A percentile compares a stretch with the other conserved stretches of the same genome.
These are phyloP conservation scores for Lathamus discolor DNA, from an alignment of 2,113 vertebrate species.

Conservation along the genomic window DNA sequence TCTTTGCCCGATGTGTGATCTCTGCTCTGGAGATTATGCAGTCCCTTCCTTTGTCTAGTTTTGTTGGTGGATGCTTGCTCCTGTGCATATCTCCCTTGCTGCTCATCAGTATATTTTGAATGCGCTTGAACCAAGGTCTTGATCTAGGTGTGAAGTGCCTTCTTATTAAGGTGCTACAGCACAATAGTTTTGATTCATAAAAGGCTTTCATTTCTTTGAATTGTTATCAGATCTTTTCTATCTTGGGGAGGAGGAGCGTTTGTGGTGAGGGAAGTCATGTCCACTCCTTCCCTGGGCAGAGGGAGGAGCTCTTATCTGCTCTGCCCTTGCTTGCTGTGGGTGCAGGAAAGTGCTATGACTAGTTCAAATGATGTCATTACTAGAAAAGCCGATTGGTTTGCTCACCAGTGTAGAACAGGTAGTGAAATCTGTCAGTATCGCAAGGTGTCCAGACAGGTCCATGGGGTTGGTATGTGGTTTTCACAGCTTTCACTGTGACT, in stretches of 20 bases:
- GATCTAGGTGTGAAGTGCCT: conserved; percentile 32
- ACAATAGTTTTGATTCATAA: not conserved
- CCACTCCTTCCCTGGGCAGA: not conserved
- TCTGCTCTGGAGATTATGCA: not conserved
- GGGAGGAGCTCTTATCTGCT: not conserved
- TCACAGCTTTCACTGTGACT: not conserved
- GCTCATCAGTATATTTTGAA: not conserved
- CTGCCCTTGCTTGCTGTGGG: not conserved
- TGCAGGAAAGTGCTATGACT: not conserved
- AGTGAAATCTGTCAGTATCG: not conserved
- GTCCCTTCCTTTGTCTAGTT: not conserved
- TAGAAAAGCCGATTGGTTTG: not conserved
- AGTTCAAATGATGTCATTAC: not conserved
- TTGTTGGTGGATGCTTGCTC: not conserved
- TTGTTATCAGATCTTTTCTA: not conserved
- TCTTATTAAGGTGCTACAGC: conserved; percentile 24
- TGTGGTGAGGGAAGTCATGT: not conserved
- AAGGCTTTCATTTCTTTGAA: not conserved
- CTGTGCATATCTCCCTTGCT: not conserved
- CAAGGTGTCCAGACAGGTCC: not conserved
- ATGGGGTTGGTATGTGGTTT: not conserved
- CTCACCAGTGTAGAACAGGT: not conserved
- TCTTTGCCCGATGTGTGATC: not conserved
- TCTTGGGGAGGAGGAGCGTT: not conserved
- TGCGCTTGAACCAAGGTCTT: not conserved